Base-by-base conservation (phyloP, 2,888 invertebrate species). In the Cryptosula pallasiana region DNA sequence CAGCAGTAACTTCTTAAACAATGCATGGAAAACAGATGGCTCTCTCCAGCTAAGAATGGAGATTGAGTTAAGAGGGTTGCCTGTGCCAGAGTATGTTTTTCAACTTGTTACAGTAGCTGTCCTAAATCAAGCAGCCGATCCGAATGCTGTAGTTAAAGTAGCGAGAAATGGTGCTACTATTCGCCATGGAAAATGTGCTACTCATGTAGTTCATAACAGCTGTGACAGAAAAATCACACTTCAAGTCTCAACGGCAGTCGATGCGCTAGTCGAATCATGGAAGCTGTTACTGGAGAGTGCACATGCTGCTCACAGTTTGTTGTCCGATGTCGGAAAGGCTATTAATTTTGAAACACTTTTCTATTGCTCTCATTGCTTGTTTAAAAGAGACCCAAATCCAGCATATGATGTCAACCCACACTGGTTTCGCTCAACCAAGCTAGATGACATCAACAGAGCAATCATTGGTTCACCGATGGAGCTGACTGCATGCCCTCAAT, bases 351-450 rank as follows among this genome's bases (percentile, higher is more conserved):
- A 45, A 13, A 20, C 45, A 13, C 45, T 5, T 45, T 13, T 45
- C 20, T 45, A 45, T 20, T 45, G 45, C 45, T 5, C 45, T 13
- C 20, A 20, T 20, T 45, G 45, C 20, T 20, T 45, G 45, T 45
- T 45, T 20, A 5, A 20, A 45, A 45, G 20, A 13, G 45, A 45
- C 5, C 45, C 45, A 13, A 45, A 45, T 20, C 45, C 45, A 20
- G 45, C 45, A 5, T 20, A 45, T 45, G 45, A 45, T 13, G 45
- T 13, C 45, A 45, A 45, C 45, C 45, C 45, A 13, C 9, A 45
- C 45, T 45, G 45, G 45, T 45, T 45, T 45, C 45, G 45, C 45
- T 45, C n/a, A n/a, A n/a, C n/a, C n/a, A n/a, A n/a, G n/a, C n/a
- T n/a, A n/a, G n/a, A n/a, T n/a, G n/a, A n/a, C n/a, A n/a, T n/a